Evolutionary conservation across 2,113 vertebrate species (phyloP), one percentile per base, ranked within the genome.

Genomic region (Pseudorasbora parva): DNA sequence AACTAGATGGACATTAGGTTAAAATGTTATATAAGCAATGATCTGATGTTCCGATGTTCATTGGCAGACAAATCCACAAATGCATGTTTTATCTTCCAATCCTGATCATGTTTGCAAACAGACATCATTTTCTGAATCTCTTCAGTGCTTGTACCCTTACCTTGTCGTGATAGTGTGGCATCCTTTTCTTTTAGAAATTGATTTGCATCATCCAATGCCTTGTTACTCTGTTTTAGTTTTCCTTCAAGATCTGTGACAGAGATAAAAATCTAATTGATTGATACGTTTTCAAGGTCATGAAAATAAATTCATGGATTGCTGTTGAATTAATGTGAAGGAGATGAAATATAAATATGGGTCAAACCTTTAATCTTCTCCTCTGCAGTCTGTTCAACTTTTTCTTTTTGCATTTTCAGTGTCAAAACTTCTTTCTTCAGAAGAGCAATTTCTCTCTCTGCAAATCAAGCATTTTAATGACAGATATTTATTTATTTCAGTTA

Each of bases 401-500:
- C 56, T 25, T 57, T 60, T 43, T 78, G 12, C 2, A 0, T 60
- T 43, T 78, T 2, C 33, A 78, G 23, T 1, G 12, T 8, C 21
- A 11, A 43, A n/a, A 78, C 11, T 17, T 78, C 33, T 5, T 60
- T 78, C 56, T 60, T 78, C 21, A 59, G 21, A 1, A 0, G 1
- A 78, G 21, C 33, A 43, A 78, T 78, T 1, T 78, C 75, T 78
- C 14, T 60, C 10, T 43, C 75, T 78, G 75, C 56, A 78, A 43
- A 56, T 14, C 27, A 57, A 57, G 74, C 27, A 23, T 56, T 57
- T 76, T n/a, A n/a, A 21, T 33, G 7, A n/a, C 27, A 33, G 11
- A 19, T 56, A 14, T 10, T 23, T 1, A 76, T 12, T 37, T 2
- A 2, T 19, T 47, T 45, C 11, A 37, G 33, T 68, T 69, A 8